Conservation (phyloP, 2,797 vertebrate genomes). For the Mus minutoides region DNA sequence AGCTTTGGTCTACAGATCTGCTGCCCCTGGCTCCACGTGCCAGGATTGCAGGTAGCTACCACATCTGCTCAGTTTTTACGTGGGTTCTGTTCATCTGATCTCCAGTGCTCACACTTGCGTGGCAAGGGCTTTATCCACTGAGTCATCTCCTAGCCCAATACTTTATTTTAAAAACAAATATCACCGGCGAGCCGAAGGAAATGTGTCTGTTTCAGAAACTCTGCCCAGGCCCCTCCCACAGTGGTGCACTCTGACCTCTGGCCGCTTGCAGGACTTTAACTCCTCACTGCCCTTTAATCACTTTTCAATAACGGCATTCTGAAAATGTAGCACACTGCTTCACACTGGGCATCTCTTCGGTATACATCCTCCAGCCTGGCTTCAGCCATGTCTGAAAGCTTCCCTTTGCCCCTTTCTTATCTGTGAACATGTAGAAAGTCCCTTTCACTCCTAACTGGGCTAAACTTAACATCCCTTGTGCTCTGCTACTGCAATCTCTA, state of each 20-base stretch:
- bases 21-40: not conserved
- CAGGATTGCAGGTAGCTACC: not conserved
- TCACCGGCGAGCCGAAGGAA: not conserved
- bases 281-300: not conserved
- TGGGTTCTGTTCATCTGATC: not conserved
- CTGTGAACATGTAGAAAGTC: not conserved
- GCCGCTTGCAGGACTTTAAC: not conserved
- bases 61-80: not conserved
- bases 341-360: not conserved
- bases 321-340: not conserved
- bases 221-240: not conserved
- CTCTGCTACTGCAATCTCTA: not conserved
- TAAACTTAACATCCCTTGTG: not conserved
- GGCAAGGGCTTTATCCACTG: too few species aligned
- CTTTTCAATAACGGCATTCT: not conserved
- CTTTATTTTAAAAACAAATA: not conserved
- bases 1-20: not conserved
- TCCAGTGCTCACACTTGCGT: not conserved
- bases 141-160: not conserved
- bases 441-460: not conserved
- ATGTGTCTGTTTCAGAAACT: constrained; percentile 14
- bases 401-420: not conserved
- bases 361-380: too few species aligned
- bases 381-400: not conserved
- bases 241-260: not conserved